Evolutionary conservation across 2,797 vertebrate species (phyloP), one percentile per base, ranked within the genome.

Genomic region (Neopelma chrysocephalum): DNA sequence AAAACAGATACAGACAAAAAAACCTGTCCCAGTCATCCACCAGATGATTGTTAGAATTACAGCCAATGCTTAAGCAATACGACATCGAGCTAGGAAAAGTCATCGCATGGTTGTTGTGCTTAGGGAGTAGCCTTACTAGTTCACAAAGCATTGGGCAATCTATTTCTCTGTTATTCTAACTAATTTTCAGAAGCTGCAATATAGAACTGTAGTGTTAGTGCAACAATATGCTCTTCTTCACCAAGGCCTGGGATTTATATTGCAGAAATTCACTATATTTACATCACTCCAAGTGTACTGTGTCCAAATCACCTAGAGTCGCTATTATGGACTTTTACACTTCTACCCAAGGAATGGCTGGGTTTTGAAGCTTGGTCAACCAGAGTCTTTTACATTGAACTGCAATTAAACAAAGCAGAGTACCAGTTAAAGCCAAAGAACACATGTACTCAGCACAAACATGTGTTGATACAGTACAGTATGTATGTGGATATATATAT

Each of bases 341-440:
- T 88, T 82, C 92, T 87, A 85, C 61, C 89, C 73, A 94, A 90
- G 76, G 68, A 94, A 92, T 23, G 48, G 66, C 58, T 85, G 77
- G 83, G 53, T 71, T 93, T 86, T 10, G 8, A 96, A 96, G 88
- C 82, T 87, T 89, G 79, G 93, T 90, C 92, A 93, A 80, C 78
- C 91, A 91, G 65, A 93, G 89, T 76, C 92, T 80, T 80, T 90
- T 89, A 95, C 83, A 92, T 0, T 83, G 86, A 96, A 93, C 65
- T 70, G 89, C 85, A 95, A 85, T 88, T 91, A 94, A 95, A 96
- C 61, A 87, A 93, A 91, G 94, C 92, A 90, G 91, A 94, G 81
- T 94, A 95, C 76, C 87, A 88, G 79, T 91, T 80, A 93, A 96
- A 95, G 86, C 72, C 82, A 89, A 95, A 90, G 87, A 86, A 88